Evolutionary conservation across 2,888 invertebrate genomes (phyloP), one percentile per base, ranked within the genome.

Genomic region (Drosophila peninsularis): DNA sequence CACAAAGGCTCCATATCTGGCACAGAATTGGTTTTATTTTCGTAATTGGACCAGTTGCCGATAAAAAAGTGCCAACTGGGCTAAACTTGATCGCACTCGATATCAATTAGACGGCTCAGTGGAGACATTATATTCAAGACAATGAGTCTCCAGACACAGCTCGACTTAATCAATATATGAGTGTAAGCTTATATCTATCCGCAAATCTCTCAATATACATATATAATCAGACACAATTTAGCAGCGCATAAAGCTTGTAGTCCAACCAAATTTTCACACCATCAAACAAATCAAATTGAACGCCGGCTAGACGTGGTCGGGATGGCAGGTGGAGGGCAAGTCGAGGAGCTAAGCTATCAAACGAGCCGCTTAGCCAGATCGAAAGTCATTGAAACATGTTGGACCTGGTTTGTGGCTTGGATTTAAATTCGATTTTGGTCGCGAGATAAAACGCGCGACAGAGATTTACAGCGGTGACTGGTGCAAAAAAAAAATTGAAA

Each of bases 351-450:
- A 61, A 69, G 62, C 64, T 73, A 74, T 78, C 76, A 76, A 76
- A 78, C 69, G 78, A 49, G 75, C 76, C 76, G 76, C 78, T 78
- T 76, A 57, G 65, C 62, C 74, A 65, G 53, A 75, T 75, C 78
- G 75, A 76, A 76, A 76, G 78, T 58, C 78, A 78, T 74, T 57
- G 75, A 73, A 78, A 76, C 72, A 87, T 78, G 88, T 83, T 87
- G 82, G 64, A 78, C 70, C 74, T 71, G 62, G 52, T 75, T 49
- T 57, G 62, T 61, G 60, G 58, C 61, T 67, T 71, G 81, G 78
- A 86, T 88, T 85, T 85, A 81, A 83, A 88, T 86, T 87, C 76
- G 87, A 86, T 85, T 86, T 85, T 75, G 86, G 82, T 67, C 62
- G 75, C 68, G 57, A 88, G 86, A 85, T 86, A 88, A 88, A 83